Base-by-base conservation (phyloP, 2,888 invertebrate genomes). In the Sepioteuthis lessoniana region DNA sequence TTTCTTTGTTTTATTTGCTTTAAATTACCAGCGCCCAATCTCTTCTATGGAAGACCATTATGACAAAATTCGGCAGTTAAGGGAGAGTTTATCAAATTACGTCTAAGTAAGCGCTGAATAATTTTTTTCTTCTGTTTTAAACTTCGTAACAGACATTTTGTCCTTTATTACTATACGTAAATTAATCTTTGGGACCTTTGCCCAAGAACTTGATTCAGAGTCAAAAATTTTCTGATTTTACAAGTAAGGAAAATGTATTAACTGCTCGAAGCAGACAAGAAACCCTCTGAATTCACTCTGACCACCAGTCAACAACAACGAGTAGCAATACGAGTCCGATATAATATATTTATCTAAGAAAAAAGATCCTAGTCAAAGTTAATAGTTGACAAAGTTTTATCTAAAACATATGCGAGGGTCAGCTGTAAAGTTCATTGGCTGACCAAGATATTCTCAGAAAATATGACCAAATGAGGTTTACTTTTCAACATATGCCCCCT, bases 121-220 rank as follows among this genome's bases (percentile, higher is more conserved):
- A 76, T 76, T 76, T n/a, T n/a, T n/a, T 76, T 16, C n/a, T 76
- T n/a, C n/a, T 16, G n/a, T 76, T 35, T n/a, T 76, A n/a, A n/a
- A n/a, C 76, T 76, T n/a, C 76, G 76, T 76, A 76, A 76, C 76
- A 76, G 76, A 76, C 76, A n/a, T 76, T 76, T 35, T 19, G 76
- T n/a, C 76, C 76, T 19, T 76, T n/a, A 76, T 76, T 76, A 76
- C 76, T 76, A 76, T 16, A 76, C 76, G 19, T 13, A 76, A 76
- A n/a, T 76, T 76, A n/a, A 76, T 76, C 76, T 16, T 76, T n/a
- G n/a, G n/a, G 76, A 76, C 76, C 76, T 76, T 76, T 76, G 76
- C 76, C 3, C 76, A 76, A 35, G 4, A 13, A 35, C 76, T 19
- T n/a, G n/a, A 4, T 76, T 76, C 76, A 76, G 4, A 35, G n/a